Percentiles rank a stretch among this genome's conserved stretches.
These are phyloP conservation scores for Loxodonta africana DNA, from an alignment of 2,113 vertebrate species.

Conservation along the genomic window DNA sequence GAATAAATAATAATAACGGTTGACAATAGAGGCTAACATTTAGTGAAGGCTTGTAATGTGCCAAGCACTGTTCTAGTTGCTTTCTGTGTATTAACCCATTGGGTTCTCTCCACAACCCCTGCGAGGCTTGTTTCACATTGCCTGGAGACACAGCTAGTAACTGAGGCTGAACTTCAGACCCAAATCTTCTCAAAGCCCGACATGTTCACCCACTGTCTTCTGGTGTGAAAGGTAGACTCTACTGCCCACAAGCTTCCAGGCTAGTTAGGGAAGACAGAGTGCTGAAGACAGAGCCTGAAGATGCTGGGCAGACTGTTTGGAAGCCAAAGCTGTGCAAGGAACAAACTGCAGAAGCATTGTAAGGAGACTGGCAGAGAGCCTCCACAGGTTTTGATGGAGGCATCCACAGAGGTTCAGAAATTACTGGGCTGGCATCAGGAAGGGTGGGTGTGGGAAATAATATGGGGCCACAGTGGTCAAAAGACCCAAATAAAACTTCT, in stretches of 20 bases:
- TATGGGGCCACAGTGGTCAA: accelerated
- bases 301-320: background rate
- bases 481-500: constrained; percentile 53
- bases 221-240: background rate
- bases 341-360: background rate
- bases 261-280: background rate
- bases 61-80: too few species aligned
- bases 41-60: too few species aligned
- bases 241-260: background rate
- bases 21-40: accelerated
- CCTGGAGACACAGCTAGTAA: too few species aligned
- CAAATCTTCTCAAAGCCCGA: accelerated
- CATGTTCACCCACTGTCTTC: accelerated
- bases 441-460: background rate
- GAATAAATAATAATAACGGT: background rate
- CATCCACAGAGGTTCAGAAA: background rate
- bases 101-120: accelerated
- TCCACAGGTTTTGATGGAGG: too few species aligned
- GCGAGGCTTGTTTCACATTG: accelerated
- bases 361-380: background rate
- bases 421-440: background rate
- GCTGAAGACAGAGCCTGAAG: background rate
- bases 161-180: background rate
- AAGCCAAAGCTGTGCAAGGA: background rate
- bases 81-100: accelerated